Evolutionary conservation across 2,888 invertebrate species (phyloP).

Genomic region (Acleris cristana): DNA sequence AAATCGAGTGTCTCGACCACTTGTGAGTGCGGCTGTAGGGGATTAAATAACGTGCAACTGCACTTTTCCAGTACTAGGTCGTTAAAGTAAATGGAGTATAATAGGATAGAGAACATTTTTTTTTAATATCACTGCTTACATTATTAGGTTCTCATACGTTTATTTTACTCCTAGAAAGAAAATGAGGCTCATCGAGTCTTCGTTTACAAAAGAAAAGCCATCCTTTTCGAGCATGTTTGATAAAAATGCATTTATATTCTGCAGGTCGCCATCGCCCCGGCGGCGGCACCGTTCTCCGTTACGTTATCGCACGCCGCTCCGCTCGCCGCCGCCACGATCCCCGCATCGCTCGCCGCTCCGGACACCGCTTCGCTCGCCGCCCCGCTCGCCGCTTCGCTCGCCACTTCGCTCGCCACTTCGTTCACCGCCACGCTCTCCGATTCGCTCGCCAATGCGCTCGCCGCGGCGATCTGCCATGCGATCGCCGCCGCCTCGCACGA

Average conservation of each 20-base stretch:
- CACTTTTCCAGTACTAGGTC: no score
- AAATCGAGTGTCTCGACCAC: no score
- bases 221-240: no score
- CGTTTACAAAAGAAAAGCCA: no score
- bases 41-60: no score
- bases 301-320: conserved; percentile 72
- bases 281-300: conserved; percentile 74
- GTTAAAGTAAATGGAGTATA: no score
- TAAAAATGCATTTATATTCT: background rate
- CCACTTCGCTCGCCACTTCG: conserved; percentile 58
- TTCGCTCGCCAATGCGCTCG: conserved; percentile 59
- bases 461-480: conserved; percentile 51
- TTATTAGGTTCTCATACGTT: no score
- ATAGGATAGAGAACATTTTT: no score
- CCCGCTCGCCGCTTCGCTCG: conserved; percentile 48
- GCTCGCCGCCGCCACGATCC: conserved; percentile 43
- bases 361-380: conserved; percentile 47
- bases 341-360: conserved; percentile 41
- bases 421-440: conserved; percentile 52
- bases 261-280: conserved; percentile 76
- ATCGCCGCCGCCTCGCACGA: conserved; percentile 55
- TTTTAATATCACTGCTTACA: no score
- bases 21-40: no score
- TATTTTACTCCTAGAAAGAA: no score
- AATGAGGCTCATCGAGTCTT: no score